A percentile compares a stretch with the other conserved stretches of the same genome.
phyloP scores from a whole-genome alignment of 2,888 invertebrate species.

The Ectemnius continuus region DNA sequence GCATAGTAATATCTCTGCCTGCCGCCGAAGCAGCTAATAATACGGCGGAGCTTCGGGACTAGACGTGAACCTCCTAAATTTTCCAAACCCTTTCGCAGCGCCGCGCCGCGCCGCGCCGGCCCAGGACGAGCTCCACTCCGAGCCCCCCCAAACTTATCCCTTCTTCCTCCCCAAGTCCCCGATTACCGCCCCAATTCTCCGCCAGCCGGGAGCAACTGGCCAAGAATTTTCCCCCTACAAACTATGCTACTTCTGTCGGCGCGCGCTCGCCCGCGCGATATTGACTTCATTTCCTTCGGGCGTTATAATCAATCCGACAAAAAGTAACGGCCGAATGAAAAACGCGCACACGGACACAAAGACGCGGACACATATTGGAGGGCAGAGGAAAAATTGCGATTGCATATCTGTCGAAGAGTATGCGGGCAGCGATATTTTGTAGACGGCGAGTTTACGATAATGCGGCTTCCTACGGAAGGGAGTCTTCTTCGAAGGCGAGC shows the following conservation, averaged over 20 bases:
- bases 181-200: background rate
- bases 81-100: slow-evolving; percentile 19
- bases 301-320: background rate
- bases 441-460: background rate
- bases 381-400: too few species aligned
- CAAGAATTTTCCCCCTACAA: slow-evolving; percentile 1
- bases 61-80: slow-evolving; percentile 30
- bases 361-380: too few species aligned
- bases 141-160: background rate
- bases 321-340: too few species aligned
- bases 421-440: too few species aligned
- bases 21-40: slow-evolving; percentile 59
- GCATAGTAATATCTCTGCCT: slow-evolving; percentile 57
- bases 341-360: too few species aligned
- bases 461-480: background rate
- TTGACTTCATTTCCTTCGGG: background rate
- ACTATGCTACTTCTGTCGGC: background rate
- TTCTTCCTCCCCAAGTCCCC: background rate
- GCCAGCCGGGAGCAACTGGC: background rate
- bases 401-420: too few species aligned
- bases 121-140: background rate
- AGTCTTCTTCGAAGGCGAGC: background rate
- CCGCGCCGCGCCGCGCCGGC: background rate
- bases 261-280: background rate
- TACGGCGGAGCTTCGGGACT: slow-evolving; percentile 44